Evolutionary conservation across 1,140 invertebrate species (phyloP).

Genomic region (Diachasmimorpha longicaudata): DNA sequence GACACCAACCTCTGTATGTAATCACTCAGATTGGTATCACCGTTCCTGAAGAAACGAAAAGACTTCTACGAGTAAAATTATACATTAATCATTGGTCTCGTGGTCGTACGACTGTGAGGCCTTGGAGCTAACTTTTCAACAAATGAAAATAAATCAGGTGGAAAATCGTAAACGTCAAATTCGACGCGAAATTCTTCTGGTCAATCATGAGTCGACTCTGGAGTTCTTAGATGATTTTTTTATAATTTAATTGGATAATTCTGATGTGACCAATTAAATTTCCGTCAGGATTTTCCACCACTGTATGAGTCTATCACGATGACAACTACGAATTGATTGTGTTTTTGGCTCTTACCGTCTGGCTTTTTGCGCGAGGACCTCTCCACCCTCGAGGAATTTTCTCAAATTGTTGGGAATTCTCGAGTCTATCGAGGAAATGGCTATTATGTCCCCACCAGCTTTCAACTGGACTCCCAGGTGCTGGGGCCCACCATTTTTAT

Average conservation of each 20-base stretch:
- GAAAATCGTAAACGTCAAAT: background rate
- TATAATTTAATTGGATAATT: no score
- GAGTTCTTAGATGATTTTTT: no score
- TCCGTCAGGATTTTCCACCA: background rate
- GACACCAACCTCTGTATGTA: slow-evolving; percentile 51
- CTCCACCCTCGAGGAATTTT: slow-evolving; percentile 65
- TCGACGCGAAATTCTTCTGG: no score
- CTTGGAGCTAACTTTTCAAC: background rate
- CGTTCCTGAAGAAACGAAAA: slow-evolving; percentile 45
- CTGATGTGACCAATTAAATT: background rate
- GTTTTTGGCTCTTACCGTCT: slow-evolving; percentile 58
- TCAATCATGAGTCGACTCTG: no score
- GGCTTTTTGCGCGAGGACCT: slow-evolving; percentile 61
- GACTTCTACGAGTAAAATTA: slow-evolving; percentile 21
- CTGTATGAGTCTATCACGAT: background rate
- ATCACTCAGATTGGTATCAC: slow-evolving; percentile 42
- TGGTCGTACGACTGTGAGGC: background rate
- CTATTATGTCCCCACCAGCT: slow-evolving; percentile 65
- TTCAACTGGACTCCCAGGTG: slow-evolving; percentile 67
- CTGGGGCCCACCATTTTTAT: slow-evolving; percentile 62
- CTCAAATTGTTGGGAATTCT: slow-evolving; percentile 67
- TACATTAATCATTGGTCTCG: background rate
- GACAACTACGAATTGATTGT: background rate
- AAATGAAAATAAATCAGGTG: background rate
- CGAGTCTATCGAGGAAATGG: slow-evolving; percentile 66